A percentile compares a stretch with the other conserved stretches of the same genome.
Conservation (phyloP, 2,888 invertebrate species). For the Heteromyza rotundicornis region DNA sequence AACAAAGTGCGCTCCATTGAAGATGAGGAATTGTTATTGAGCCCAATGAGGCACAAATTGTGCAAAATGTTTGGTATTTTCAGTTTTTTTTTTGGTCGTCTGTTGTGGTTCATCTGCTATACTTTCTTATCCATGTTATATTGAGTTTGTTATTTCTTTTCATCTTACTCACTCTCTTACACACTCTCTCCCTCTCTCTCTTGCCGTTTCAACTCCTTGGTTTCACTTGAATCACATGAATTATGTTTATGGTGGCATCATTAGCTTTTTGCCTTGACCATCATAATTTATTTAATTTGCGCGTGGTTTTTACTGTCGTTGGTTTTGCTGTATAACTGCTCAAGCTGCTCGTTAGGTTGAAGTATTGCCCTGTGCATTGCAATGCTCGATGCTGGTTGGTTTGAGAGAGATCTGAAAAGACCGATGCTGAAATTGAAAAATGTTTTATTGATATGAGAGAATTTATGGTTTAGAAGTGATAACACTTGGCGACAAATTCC, state of each 20-base stretch:
- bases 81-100: slow-evolving; percentile 9
- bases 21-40: slow-evolving; percentile 59
- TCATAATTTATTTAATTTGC: slow-evolving; percentile 50
- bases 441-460: background rate
- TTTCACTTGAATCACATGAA: slow-evolving; percentile 40
- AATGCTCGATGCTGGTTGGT: no score
- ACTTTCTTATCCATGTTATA: no score
- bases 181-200: no score
- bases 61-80: slow-evolving; percentile 51
- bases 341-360: slow-evolving; percentile 9
- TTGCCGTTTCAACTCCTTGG: background rate
- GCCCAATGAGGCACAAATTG: slow-evolving; percentile 59
- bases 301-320: slow-evolving; percentile 36
- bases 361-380: background rate
- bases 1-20: slow-evolving; percentile 33
- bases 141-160: slow-evolving; percentile 13
- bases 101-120: background rate
- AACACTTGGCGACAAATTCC: no score
- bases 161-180: background rate
- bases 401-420: no score
- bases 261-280: slow-evolving; percentile 40
- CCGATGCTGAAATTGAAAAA: background rate
- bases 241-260: slow-evolving; percentile 50
- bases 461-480: background rate
- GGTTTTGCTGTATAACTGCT: background rate